These are phyloP conservation scores for Spialia ferax DNA, from an alignment of 2,888 invertebrate species.

Conservation along the genomic window DNA sequence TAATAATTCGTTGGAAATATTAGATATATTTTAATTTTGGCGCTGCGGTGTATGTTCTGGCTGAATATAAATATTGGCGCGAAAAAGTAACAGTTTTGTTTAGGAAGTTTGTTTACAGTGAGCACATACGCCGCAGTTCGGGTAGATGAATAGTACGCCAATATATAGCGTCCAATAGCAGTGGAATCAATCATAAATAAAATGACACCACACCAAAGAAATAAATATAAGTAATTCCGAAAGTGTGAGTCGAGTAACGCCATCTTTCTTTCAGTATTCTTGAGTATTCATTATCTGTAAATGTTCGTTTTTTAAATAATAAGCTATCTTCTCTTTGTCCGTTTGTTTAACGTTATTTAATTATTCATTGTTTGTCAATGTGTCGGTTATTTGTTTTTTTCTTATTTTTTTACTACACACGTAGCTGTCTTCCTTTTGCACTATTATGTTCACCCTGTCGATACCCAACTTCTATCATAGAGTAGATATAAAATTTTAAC, in stretches of 20 bases:
- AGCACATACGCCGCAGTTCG: conserved; percentile 56
- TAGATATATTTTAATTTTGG: conserved; percentile 61
- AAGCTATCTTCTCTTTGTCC: conserved; percentile 44
- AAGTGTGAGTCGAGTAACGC: conserved; percentile 70
- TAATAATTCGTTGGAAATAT: conserved; percentile 58
- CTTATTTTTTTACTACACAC: neutral
- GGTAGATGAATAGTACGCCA: conserved; percentile 65
- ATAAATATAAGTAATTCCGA: conserved; percentile 73
- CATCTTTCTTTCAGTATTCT: conserved; percentile 81
- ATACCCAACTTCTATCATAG: conserved; percentile 56
- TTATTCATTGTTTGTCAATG: conserved; percentile 25
- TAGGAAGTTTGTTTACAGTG: conserved; percentile 31
- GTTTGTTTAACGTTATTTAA: conserved; percentile 37
- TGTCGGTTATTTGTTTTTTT: conserved; percentile 22
- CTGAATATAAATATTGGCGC: conserved; percentile 35
- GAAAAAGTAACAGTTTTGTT: conserved; percentile 36
- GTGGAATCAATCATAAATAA: conserved; percentile 65
- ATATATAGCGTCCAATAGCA: conserved; percentile 81
- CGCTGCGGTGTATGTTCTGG: conserved; percentile 59
- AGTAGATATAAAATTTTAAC: conserved; percentile 70
- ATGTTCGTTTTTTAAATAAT: conserved; percentile 52
- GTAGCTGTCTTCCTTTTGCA: conserved; percentile 22
- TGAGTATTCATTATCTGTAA: conserved; percentile 67
- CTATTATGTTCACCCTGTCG: conserved; percentile 12
- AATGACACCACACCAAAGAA: conserved; percentile 85